Conservation (phyloP, 1,140 invertebrate genomes). For the Grapholita molesta region DNA sequence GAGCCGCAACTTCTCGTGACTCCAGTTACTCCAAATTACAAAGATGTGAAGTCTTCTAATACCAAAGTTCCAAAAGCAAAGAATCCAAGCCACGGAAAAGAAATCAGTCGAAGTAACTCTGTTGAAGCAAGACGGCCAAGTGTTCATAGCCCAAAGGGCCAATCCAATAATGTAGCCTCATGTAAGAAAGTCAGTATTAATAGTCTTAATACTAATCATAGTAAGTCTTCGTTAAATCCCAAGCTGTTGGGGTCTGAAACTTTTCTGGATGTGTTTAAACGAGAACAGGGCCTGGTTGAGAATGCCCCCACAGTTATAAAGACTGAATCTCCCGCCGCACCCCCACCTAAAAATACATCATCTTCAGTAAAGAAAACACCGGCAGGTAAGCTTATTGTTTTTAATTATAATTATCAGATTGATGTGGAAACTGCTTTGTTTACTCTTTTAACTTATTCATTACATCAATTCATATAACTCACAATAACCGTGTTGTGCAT, state of each 20-base stretch:
- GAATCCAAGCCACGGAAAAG: slow-evolving; percentile 34
- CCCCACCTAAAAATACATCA: slow-evolving; percentile 21
- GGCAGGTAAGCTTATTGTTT: slow-evolving; percentile 26
- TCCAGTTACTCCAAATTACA: slow-evolving; percentile 25
- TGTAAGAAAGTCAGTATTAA: slow-evolving; percentile 61
- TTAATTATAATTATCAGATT: too few species aligned
- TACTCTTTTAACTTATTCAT: too few species aligned
- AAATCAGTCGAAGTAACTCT: slow-evolving; percentile 33
- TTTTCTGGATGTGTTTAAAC: slow-evolving; percentile 71
- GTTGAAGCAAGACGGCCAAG: slow-evolving; percentile 35
- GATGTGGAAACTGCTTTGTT: too few species aligned
- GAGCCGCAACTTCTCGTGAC: slow-evolving; percentile 24
- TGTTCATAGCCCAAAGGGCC: slow-evolving; percentile 46
- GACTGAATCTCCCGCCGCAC: slow-evolving; percentile 37
- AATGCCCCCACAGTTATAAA: slow-evolving; percentile 33
- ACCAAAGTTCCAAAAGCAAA: slow-evolving; percentile 58
- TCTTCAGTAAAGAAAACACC: slow-evolving; percentile 28
- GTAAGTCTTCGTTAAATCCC: slow-evolving; percentile 32
- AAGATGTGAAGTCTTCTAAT: slow-evolving; percentile 48
- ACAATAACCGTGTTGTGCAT: too few species aligned
- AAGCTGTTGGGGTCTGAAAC: slow-evolving; percentile 48
- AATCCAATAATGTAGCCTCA: slow-evolving; percentile 26
- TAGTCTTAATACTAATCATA: slow-evolving; percentile 54
- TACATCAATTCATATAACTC: too few species aligned
- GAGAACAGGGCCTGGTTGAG: slow-evolving; percentile 62